Conservation (phyloP, 2,888 invertebrate genomes). For the Trimorus sp. region DNA sequence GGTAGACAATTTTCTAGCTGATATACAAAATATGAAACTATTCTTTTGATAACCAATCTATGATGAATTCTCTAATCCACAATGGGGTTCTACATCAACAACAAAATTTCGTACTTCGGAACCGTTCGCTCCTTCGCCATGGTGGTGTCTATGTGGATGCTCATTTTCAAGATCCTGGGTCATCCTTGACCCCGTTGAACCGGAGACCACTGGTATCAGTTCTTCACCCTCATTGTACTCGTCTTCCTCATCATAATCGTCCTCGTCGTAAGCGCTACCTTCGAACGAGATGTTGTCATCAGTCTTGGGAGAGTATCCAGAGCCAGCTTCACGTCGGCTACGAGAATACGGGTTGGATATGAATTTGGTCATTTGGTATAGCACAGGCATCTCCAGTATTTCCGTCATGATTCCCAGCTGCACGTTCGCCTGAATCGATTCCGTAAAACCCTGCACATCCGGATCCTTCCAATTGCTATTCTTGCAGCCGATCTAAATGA, state of each 20-base stretch:
- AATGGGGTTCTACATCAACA: background rate
- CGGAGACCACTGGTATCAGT: slow-evolving; percentile 29
- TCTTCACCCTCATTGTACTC: slow-evolving; percentile 76
- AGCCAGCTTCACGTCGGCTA: slow-evolving; percentile 78
- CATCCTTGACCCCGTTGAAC: slow-evolving; percentile 61
- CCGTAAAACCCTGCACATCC: slow-evolving; percentile 75
- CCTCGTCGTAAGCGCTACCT: slow-evolving; percentile 75
- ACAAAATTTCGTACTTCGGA: slow-evolving; percentile 50
- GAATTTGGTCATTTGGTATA: slow-evolving; percentile 86
- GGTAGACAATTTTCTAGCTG: too few relatives aligned
- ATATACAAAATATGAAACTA: too few relatives aligned
- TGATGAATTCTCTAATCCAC: background rate
- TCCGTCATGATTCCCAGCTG: slow-evolving; percentile 88
- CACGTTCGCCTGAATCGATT: slow-evolving; percentile 79
- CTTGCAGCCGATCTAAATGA: slow-evolving; percentile 87
- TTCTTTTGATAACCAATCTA: too few relatives aligned
- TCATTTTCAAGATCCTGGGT: slow-evolving; percentile 66
- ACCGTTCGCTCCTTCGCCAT: slow-evolving; percentile 77
- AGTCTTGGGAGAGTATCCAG: slow-evolving; percentile 76
- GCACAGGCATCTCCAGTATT: slow-evolving; percentile 86
- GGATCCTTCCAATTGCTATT: slow-evolving; percentile 87
- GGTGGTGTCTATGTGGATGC: slow-evolving; percentile 81
- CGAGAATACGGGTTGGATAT: slow-evolving; percentile 73
- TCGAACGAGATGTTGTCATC: slow-evolving; percentile 72
- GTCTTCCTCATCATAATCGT: slow-evolving; percentile 79